These are phyloP conservation scores for Ophion ellenae DNA, from an alignment of 2,888 invertebrate genomes.

Conservation along the genomic window DNA sequence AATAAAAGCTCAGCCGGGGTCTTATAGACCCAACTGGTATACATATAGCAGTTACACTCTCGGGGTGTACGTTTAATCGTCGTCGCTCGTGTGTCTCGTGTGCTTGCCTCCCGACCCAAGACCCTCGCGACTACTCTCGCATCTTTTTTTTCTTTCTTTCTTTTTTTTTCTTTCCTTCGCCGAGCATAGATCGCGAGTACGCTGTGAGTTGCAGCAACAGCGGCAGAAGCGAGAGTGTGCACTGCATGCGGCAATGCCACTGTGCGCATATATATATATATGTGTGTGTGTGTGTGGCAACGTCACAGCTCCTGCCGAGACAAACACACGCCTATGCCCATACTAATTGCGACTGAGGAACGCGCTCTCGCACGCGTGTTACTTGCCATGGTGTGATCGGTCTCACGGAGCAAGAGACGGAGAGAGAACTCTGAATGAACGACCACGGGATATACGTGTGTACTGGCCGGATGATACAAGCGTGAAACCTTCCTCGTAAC, in stretches of 20 bases:
- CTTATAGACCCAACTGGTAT: slow-evolving; percentile 35
- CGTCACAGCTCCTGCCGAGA: slow-evolving; percentile 62
- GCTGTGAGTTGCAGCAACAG: slow-evolving; percentile 40
- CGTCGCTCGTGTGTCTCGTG: slow-evolving; percentile 46
- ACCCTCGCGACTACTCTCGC: not conserved
- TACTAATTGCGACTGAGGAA: slow-evolving; percentile 66
- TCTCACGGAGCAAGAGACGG: slow-evolving; percentile 27
- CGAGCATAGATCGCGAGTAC: slow-evolving; percentile 23
- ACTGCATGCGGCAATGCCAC: slow-evolving; percentile 38
- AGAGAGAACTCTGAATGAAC: slow-evolving; percentile 27
- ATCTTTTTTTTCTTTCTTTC: not conserved
- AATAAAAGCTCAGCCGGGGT: slow-evolving; percentile 29
- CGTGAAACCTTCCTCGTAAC: slow-evolving; percentile 41
- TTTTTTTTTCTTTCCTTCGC: not conserved
- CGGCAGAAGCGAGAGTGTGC: slow-evolving; percentile 28
- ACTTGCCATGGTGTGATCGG: slow-evolving; percentile 52
- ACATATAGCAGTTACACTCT: slow-evolving; percentile 38
- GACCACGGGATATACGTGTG: slow-evolving; percentile 31
- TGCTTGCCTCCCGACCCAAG: slow-evolving; percentile 21
- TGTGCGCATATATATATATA: not conserved
- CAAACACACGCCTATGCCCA: slow-evolving; percentile 64
- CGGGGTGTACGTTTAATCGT: slow-evolving; percentile 50
- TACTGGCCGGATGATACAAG: slow-evolving; percentile 31
- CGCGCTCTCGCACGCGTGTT: slow-evolving; percentile 70
- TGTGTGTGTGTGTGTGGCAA: slow-evolving; percentile 23